Evolutionary conservation across 2,888 invertebrate genomes (phyloP), one percentile per base, ranked within the genome.

Genomic region (Calliopum simillimum): DNA sequence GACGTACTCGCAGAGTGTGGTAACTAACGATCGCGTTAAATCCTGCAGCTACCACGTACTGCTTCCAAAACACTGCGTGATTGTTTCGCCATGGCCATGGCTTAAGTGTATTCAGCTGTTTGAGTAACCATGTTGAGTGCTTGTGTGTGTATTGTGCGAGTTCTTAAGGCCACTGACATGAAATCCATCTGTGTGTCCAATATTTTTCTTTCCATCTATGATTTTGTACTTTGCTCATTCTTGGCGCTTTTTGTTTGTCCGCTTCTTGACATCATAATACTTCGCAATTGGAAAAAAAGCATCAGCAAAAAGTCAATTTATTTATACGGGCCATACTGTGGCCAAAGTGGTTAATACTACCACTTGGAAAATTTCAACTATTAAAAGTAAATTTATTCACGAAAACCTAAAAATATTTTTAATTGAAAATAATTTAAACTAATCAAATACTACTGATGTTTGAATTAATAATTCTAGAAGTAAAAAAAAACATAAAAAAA

Each of bases 261-360:
- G 8, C 23, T 56, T 33, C 55, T 14, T 56, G 55, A 56, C 46
- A n/a, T 61, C 21, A 61, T 61, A 44, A 61, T 46, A 21, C 46
- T 61, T n/a, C n/a, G 61, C 61, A 46, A 61, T 61, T 61, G 61
- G 33, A 47, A 61, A 33, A 61, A 33, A 61, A 46, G 44, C 61
- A 46, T 61, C 61, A 46, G 46, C 46, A 46, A 61, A 41, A 61
- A 61, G 61, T 61, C 61, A 61, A 61, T n/a, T 8, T 4, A 56
- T 19, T n/a, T 11, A 11, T 3, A 56, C n/a, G 23, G 33, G 4
- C 33, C 33, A 33, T 33, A 8, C 8, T 8, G 33, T 33, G 8
- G 8, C 33, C 33, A 33, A 33, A 6, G 8, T 33, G 33, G 33
- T 3, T 33, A 33, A 33, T 33, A 5, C 33, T 4, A 25, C 25